Conservation (phyloP, 2,797 vertebrate genomes). For the Takifugu ocellatus region DNA sequence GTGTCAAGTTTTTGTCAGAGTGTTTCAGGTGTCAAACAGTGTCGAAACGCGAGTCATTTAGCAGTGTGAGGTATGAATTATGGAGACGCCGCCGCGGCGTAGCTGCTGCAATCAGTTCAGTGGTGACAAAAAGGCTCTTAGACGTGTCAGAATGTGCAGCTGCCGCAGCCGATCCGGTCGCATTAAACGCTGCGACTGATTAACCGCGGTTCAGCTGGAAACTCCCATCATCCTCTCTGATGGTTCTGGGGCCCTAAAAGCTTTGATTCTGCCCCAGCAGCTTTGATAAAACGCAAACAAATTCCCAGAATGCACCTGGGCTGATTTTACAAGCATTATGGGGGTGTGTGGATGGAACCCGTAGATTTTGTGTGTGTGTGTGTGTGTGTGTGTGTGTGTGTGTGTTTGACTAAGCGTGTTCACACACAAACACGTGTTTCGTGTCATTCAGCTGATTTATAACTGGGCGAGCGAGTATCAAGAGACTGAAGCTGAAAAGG, state of each 20-base stretch:
- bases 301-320: no score
- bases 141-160: conserved; percentile 29
- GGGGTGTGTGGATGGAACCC: no score
- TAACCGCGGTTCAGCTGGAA: not conserved
- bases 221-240: no score
- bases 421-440: no score
- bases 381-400: no score
- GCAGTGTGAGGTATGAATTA: conserved; percentile 61
- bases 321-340: no score
- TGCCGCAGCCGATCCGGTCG: not conserved
- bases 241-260: no score
- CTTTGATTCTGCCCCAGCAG: not conserved
- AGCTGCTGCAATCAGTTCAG: conserved; percentile 22
- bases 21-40: conserved; percentile 59
- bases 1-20: conserved; percentile 51
- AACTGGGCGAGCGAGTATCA: conserved; percentile 1
- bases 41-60: conserved; percentile 62
- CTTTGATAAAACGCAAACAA: not conserved
- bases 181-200: not conserved
- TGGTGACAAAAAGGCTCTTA: conserved; percentile 39
- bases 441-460: conserved; percentile 8
- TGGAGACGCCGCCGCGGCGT: conserved; percentile 30
- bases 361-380: no score
- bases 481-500: conserved; percentile 1
- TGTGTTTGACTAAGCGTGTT: no score